These are phyloP conservation scores for Falcunculus frontatus DNA, from an alignment of 2,113 vertebrate genomes.

Conservation along the genomic window DNA sequence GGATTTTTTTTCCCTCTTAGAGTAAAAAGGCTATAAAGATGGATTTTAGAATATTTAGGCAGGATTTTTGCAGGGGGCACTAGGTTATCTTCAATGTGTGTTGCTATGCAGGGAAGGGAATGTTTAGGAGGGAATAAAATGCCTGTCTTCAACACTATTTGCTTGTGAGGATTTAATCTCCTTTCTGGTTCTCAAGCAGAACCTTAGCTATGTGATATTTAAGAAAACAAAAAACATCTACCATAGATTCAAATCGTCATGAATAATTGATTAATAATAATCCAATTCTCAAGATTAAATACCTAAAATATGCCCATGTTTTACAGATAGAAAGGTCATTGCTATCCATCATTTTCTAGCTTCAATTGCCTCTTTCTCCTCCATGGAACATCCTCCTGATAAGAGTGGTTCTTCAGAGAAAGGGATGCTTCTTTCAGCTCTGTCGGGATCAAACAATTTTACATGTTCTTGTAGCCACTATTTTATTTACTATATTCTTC, in stretches of 20 bases:
- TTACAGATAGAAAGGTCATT: slow-evolving; percentile 62
- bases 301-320: slow-evolving; percentile 60
- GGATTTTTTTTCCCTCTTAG: not conserved
- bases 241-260: slow-evolving; percentile 70
- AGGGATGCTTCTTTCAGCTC: not conserved
- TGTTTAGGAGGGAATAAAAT: slow-evolving; percentile 41
- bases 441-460: not conserved
- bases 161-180: slow-evolving; percentile 66
- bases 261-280: slow-evolving; percentile 77
- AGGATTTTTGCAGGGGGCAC: not conserved
- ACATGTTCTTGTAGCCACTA: not conserved
- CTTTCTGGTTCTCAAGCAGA: slow-evolving; percentile 55
- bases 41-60: slow-evolving; percentile 1
- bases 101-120: not conserved
- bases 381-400: not conserved
- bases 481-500: not conserved
- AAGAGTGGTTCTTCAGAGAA: slow-evolving; percentile 10
- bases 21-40: not conserved
- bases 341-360: slow-evolving; percentile 56
- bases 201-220: slow-evolving; percentile 70
- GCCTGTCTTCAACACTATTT: slow-evolving; percentile 58
- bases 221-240: slow-evolving; percentile 69
- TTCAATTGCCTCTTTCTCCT: slow-evolving; percentile 42
- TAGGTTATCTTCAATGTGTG: slow-evolving; percentile 28
- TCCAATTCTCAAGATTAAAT: slow-evolving; percentile 68